phyloP scores from a whole-genome alignment of 2,113 vertebrate genomes.

The Bungarus multicinctus region DNA sequence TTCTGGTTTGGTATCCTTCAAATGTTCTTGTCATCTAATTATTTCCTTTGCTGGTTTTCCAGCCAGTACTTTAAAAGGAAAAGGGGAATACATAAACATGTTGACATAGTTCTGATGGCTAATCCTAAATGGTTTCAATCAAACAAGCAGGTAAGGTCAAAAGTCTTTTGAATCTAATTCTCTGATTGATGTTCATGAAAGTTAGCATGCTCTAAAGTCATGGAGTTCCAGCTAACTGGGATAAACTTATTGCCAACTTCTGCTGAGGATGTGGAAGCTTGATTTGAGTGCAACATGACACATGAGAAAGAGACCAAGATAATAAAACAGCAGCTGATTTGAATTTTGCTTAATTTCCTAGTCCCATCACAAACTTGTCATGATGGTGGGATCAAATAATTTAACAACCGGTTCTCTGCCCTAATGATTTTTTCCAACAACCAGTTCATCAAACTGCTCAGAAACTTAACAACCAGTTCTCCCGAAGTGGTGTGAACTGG shows the following conservation, averaged over 20 bases:
- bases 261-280: background rate
- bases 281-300: background rate
- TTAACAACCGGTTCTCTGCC: too few species aligned
- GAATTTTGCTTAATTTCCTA: background rate
- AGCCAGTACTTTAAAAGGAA: background rate
- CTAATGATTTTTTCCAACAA: too few species aligned
- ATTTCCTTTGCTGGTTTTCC: background rate
- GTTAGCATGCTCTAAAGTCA: background rate
- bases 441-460: too few species aligned
- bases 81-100: background rate
- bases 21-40: background rate
- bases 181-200: background rate
- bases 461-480: too few species aligned
- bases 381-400: too few species aligned
- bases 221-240: background rate
- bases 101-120: background rate
- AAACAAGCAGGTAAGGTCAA: background rate
- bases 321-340: background rate
- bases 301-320: background rate
- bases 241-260: background rate
- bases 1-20: background rate
- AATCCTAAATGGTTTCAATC: background rate
- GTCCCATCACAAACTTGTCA: background rate
- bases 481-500: too few species aligned
- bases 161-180: background rate